Evolutionary conservation across 2,888 invertebrate species (phyloP), one percentile per base, ranked within the genome.

Genomic region (Deilephila elpenor): DNA sequence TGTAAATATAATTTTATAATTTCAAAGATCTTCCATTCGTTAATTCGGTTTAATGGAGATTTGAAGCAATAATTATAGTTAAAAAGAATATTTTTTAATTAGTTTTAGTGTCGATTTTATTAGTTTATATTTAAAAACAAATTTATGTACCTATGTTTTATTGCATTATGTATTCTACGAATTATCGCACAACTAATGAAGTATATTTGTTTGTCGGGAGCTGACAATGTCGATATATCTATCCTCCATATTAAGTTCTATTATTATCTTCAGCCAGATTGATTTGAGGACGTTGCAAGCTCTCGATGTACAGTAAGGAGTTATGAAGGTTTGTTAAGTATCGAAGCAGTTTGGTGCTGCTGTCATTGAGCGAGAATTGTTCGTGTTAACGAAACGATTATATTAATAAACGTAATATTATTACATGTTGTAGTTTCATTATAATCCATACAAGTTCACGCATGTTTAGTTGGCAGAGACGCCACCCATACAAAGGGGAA

Each of bases 41-140:
- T 82, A 76, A 74, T 79, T 76, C 77, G 76, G 76, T 76, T 67
- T 75, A 74, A 82, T 82, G 83, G 88, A 88, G 88, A 88, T 90
- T 86, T 84, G 77, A 85, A 93, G 92, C 93, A 93, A 93, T 93
- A 93, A 91, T 44, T 86, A 87, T 89, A 90, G 83, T 84, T 84
- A 83, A 84, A 83, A 84, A 83, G 87, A 82, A 80, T 86, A 86
- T 84, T 85, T 88, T 89, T 89, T 85, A 88, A 87, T 88, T 88
- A 83, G 82, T 84, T 84, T 81, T 83, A 80, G 80, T 79, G 79
- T 76, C 77, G 75, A 81, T 78, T 80, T 77, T 79, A 77, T 80
- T 60, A 75, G 56, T 56, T 56, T 56, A 56, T 56, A 56, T 6
- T 56, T 56, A 6, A 56, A 56, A 56, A n/a, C 56, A 78, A 84